phyloP scores from a whole-genome alignment of 2,888 invertebrate genomes.

The Rambutsinella grinnellia region DNA sequence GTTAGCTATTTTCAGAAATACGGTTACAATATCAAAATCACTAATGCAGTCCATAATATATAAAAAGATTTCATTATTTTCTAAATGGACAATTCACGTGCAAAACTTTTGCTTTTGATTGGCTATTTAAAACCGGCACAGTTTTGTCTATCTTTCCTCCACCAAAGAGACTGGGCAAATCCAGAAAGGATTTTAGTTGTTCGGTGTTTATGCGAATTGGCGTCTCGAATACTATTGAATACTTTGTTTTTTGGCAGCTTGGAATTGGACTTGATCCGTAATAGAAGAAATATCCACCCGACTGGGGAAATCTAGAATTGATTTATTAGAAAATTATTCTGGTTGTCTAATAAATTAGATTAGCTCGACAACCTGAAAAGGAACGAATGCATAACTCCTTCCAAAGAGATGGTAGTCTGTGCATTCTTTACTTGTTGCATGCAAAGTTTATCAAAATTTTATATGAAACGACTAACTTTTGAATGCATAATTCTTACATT shows the following conservation, averaged over 20 bases:
- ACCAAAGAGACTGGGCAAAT: slow-evolving; percentile 13
- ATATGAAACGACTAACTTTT: too few species aligned
- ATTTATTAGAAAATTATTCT: neutral
- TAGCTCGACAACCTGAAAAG: neutral
- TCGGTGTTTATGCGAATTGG: slow-evolving; percentile 43
- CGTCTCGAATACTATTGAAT: slow-evolving; percentile 48
- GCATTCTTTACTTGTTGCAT: too few species aligned
- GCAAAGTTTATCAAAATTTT: too few species aligned
- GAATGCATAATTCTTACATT: too few species aligned
- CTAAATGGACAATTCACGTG: too few species aligned
- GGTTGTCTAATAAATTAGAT: too few species aligned
- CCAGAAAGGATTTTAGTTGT: slow-evolving; percentile 26
- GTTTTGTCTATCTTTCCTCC: slow-evolving; percentile 5
- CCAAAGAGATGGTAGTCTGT: too few species aligned
- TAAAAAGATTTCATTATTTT: too few species aligned
- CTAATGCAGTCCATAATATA: too few species aligned
- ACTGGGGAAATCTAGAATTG: slow-evolving; percentile 20
- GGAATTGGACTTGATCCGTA: slow-evolving; percentile 56
- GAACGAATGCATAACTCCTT: neutral
- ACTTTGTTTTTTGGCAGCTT: slow-evolving; percentile 34
- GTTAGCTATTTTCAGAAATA: too few species aligned
- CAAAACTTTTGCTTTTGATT: neutral
- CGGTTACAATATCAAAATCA: too few species aligned
- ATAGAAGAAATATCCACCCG: slow-evolving; percentile 52
- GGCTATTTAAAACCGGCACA: slow-evolving; percentile 9